Conservation (phyloP, 2,888 invertebrate genomes). For the Branchellion lobata region DNA sequence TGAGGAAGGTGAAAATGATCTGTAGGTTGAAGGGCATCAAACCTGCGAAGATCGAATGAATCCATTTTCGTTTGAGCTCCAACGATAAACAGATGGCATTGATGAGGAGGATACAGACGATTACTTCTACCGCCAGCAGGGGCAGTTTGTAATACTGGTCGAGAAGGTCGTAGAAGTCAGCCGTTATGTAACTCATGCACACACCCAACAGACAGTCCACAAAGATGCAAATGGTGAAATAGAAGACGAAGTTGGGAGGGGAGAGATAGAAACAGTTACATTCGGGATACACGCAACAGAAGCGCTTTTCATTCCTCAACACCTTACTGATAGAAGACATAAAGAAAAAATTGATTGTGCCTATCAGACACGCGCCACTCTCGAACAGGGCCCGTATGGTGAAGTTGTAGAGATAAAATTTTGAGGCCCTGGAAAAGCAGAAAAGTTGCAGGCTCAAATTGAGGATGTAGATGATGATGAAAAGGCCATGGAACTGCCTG, state of each 20-base stretch:
- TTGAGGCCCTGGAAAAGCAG: neutral
- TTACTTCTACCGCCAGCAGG: neutral
- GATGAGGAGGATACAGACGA: neutral
- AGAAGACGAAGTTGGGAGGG: conserved; percentile 11
- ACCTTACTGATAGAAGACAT: neutral
- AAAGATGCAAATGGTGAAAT: neutral
- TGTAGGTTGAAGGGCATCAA: too few species aligned
- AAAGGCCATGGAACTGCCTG: conserved; percentile 18
- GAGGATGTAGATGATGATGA: neutral
- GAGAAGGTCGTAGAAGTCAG: conserved; percentile 13
- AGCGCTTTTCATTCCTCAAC: neutral
- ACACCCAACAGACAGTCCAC: neutral
- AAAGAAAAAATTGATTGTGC: neutral
- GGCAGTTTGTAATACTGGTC: neutral
- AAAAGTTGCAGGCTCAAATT: neutral
- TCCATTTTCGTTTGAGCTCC: neutral
- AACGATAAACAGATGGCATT: neutral
- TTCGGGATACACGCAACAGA: conserved; percentile 14
- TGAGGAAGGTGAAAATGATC: too few species aligned
- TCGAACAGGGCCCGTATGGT: neutral
- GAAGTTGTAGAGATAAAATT: neutral
- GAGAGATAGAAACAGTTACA: neutral
- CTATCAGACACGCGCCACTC: neutral
- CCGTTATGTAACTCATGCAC: neutral
- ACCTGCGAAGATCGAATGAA: neutral